Base-by-base conservation (phyloP, 2,797 vertebrate species). In the Chelonia mydas region DNA sequence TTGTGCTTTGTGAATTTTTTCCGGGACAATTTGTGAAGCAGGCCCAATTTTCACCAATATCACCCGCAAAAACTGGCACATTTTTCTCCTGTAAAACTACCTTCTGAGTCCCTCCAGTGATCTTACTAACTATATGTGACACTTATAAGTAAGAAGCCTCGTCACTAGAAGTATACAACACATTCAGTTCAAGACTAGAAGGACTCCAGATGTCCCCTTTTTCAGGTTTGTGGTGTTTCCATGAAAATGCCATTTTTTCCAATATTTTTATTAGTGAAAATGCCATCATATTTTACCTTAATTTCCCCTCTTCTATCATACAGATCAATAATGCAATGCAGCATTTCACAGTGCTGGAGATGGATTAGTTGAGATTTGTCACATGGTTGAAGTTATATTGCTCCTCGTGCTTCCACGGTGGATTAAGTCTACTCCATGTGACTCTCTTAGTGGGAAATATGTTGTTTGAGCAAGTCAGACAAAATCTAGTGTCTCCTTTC, bases 181-280 rank as follows among this genome's bases (percentile, higher is more conserved):
- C n/a, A 79, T 90, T 77, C 80, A 77, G 49, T 49, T 50, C 49
- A 74, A 74, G 28, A 45, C 28, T 28, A 83, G 80, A 86, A 78
- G 88, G 94, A 91, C 59, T 5, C 59, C 54, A 86, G 86, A 12
- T 15, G 11, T 50, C 37, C 81, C 65, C 1, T 0, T 92, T 81
- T 91, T 92, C 49, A 88, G 80, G 33, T 68, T 83, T 87, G 65
- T 87, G 80, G 23, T 86, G 84, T 74, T 76, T 89, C 65, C 50
- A 2, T 76, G 54, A 84, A 86, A 94, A 87, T 86, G 57, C 54
- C 50, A 12, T 25, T 78, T 45, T 93, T 94, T 80, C 89, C 74
- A 84, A 78, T 65, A 90, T 87, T 57, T 93, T 90, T 78, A 55
- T 45, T 92, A 94, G 81, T 84, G 45, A 94, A 92, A 92, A 88